Base-by-base conservation (phyloP, 2,797 vertebrate genomes). In the Cynopterus sphinx region DNA sequence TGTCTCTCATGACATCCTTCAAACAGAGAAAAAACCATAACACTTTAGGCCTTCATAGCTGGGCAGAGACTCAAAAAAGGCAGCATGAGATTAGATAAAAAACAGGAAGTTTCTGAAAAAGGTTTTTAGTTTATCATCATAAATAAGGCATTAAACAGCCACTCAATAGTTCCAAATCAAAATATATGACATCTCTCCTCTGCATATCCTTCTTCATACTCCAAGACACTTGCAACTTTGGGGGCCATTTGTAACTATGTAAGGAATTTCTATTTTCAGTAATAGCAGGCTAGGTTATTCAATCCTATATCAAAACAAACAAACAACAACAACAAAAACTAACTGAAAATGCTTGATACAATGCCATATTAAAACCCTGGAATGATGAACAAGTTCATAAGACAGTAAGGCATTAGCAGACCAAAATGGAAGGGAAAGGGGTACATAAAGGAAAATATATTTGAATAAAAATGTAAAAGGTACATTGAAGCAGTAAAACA, bases 1-100 rank as follows among this genome's bases (percentile, higher is more conserved):
- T 79, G 41, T 84, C 26, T 85, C 17, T 75, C 22, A 77, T 51
- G 59, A 93, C 41, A 73, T 10, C n/a, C 61, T 90, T 75, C 65
- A 91, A 82, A 87, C 1, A 70, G 49, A 90, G 90, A 78, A 91
- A 91, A 95, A 63, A 91, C n/a, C 24, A 59, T 16, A 65, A 67
- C 57, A 6, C 24, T 79, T 61, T 3, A 22, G 22, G n/a, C 17
- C 61, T 87, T 53, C 33, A 41, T 1, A 87, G 55, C 17, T 77
- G 19, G 49, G 28, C 16, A 83, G 65, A 96, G 21, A 75, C 24
- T 75, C n/a, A 26, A 71, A 93, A 67, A n/a, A 21, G 28, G 33
- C 31, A 61, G 28, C 17, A 41, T 22, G 84, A 94, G 49, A 85
- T 49, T 11, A 90, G 6, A 79, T 31, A 6, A 33, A 17, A 31